Evolutionary conservation across 1,140 invertebrate species (phyloP), one percentile per base, ranked within the genome.

Genomic region (Carcinoscorpius rotundicauda): DNA sequence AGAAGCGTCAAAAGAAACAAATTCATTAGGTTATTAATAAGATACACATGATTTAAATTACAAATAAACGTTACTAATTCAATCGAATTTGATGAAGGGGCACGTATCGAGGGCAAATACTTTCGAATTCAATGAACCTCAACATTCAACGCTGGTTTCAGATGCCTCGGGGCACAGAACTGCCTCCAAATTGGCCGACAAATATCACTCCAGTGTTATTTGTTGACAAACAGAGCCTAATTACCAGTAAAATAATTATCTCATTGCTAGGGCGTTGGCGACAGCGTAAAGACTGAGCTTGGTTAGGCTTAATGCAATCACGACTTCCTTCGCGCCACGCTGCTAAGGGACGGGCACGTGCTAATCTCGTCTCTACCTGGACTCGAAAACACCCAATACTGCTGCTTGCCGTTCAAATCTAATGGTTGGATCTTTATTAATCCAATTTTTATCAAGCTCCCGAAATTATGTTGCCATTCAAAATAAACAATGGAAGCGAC

Each of bases 31-130:
- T 66, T 64, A 69, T 69, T 69, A 69, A 69, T 69, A 69, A 69
- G 67, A 69, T 66, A 69, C 67, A 69, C 67, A 69, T 62, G 61
- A 69, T 69, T 69, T 69, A 69, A 69, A 69, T 69, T 69, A 66
- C 67, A 69, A 69, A 69, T 69, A 68, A 68, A 69, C 67, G 57
- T 49, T 49, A 63, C 61, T 66, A 69, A 69, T 66, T 66, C 61
- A 65, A 68, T 68, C 61, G 65, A 29, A 55, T 60, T 64, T 66
- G 67, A 69, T 69, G 64, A 69, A 61, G 64, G 66, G 63, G 64
- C 63, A 64, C 64, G 60, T 67, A 64, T 29, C 29, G 29, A 29
- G 29, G 29, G 29, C 29, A 29, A 29, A 29, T 29, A 29, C 29
- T 29, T 29, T 29, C 29, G 29, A 29, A 29, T 29, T 29, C 29